Evolutionary conservation across 2,797 vertebrate species (phyloP), one percentile per base, ranked within the genome.

Genomic region (Pterois miles): DNA sequence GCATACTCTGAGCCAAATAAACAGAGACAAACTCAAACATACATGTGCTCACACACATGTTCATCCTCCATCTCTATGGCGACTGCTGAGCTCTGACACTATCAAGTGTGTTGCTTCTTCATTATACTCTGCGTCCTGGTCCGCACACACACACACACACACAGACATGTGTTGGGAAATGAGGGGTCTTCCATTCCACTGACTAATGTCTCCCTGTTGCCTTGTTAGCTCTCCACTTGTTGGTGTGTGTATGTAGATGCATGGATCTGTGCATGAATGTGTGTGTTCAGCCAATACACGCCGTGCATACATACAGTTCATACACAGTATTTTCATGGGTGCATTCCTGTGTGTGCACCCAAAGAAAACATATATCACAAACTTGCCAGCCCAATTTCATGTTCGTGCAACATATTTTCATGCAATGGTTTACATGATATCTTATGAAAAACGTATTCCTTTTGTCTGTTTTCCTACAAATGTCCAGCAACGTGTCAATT

Each of bases 181-280:
- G 40, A 82, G 54, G 59, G 73, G 36, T 34, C 60, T 69, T 71
- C 40, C 36, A 70, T 80, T 65, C 18, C 38, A n/a, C 50, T 58
- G 69, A 82, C 75, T 71, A 67, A 87, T 78, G 67, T 80, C 79
- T 89, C 76, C 84, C 77, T 0, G 2, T 71, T 69, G 82, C 46
- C 83, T 81, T 78, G 81, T 83, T 83, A 88, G 75, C 33, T 13
- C 68, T 60, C 63, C 34, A 14, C 60, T 67, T 33, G 23, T 63
- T 57, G 8, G 34, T 20, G 23, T 29, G 60, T 48, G 63, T 33
- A n/a, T 58, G 56, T 38, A 5, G 7, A 20, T 46, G 43, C 18
- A 46, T 7, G 43, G 0, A 27, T 36, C 8, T 78, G 23, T 68
- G 50, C 3, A 20, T 1, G 4, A 40, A 43, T 64, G 25, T 77